Conservation (phyloP, 2,113 vertebrate species). For the Dromaius novaehollandiae region DNA sequence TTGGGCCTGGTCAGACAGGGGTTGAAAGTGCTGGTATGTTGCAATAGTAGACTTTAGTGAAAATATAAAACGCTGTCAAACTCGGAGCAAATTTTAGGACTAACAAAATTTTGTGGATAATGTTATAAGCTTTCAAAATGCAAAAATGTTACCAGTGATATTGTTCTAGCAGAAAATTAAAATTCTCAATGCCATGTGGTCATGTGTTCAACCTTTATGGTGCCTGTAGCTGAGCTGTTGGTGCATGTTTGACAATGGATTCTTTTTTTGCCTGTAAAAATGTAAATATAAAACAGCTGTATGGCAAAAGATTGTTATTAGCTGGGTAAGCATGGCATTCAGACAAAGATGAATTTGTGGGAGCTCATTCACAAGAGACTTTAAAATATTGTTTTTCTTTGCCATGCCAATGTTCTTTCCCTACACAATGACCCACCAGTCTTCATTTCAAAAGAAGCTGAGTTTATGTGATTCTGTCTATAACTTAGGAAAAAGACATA, state of each 20-base stretch:
- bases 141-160: neutral
- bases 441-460: too few relatives aligned
- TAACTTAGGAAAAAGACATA: neutral
- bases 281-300: neutral
- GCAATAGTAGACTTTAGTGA: neutral
- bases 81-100: neutral
- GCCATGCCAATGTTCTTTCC: neutral
- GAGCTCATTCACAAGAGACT: neutral
- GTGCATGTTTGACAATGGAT: neutral
- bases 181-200: neutral
- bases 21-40: neutral
- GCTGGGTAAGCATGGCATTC: neutral
- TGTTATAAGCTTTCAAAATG: neutral
- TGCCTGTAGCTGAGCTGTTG: neutral
- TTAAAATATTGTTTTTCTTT: neutral
- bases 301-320: neutral
- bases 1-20: fast-evolving
- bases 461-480: too few relatives aligned
- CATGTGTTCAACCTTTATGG: neutral
- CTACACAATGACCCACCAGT: too few relatives aligned
- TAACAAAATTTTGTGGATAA: neutral
- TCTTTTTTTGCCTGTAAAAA: neutral
- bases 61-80: neutral
- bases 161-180: neutral
- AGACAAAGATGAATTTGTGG: too few relatives aligned